These are phyloP conservation scores for Drosophila peninsularis DNA, from an alignment of 2,888 invertebrate genomes.

Conservation along the genomic window DNA sequence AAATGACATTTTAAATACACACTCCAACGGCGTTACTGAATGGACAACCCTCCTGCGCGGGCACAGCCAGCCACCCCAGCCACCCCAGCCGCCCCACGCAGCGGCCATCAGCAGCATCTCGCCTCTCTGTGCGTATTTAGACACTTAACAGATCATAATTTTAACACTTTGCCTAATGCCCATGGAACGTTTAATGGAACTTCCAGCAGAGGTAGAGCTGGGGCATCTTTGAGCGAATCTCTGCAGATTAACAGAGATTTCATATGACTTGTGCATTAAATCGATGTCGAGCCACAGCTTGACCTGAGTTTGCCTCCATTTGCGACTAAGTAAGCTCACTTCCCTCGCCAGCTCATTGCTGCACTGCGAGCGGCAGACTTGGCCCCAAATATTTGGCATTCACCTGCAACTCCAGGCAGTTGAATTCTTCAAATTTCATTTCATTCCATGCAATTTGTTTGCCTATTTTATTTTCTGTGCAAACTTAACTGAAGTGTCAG, in stretches of 20 bases:
- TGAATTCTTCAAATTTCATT: background rate
- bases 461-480: background rate
- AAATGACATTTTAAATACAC: slow-evolving; percentile 81
- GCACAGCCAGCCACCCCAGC: slow-evolving; percentile 2
- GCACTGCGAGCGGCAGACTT: background rate
- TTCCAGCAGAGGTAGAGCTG: background rate
- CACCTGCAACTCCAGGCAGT: background rate
- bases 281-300: background rate
- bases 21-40: slow-evolving; percentile 39
- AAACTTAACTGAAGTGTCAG: background rate
- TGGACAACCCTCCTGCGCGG: slow-evolving; percentile 39
- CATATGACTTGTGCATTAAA: background rate
- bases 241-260: slow-evolving; percentile 9
- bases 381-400: background rate
- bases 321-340: too few species aligned
- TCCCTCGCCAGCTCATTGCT: background rate
- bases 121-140: slow-evolving; percentile 62
- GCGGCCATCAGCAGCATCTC: slow-evolving; percentile 12
- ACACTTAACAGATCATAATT: slow-evolving; percentile 79
- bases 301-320: background rate
- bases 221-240: background rate
- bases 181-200: slow-evolving; percentile 35
- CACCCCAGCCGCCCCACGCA: background rate
- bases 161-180: slow-evolving; percentile 74
- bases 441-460: background rate